Evolutionary conservation across 2,113 vertebrate genomes (phyloP), one percentile per base, ranked within the genome.

Genomic region (Chloropsis cyanopogon): DNA sequence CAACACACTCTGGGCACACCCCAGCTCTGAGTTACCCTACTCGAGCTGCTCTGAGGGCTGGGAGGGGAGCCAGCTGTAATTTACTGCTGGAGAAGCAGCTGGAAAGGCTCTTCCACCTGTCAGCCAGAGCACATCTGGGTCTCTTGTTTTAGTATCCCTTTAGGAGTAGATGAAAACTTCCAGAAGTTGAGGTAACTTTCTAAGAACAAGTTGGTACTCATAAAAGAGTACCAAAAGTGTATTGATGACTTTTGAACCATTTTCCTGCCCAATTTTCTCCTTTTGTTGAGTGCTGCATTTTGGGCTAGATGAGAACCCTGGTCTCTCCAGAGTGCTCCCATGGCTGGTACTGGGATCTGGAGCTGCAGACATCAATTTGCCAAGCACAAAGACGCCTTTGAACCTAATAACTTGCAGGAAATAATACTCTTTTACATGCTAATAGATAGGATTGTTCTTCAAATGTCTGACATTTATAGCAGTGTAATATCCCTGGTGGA

Each of bases 391-490:
- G 76, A 71, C 5, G 76, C 69, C 82, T 90, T 63, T 88, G 93
- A 93, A 91, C 69, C 64, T 75, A 59, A 60, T 59, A 90, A 88
- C 86, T 81, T 86, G 70, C 75, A 91, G 84, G 89, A 78, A 95
- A 94, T 89, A 81, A 81, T 85, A 47, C 46, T 82, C 87, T 92
- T 92, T 94, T 85, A 53, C 87, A 85, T 94, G 84, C 66, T 93
- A 96, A 95, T 95, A 87, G 87, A 68, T 66, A 50, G 35, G 44
- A 92, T 95, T 94, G 89, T 97, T 95, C 86, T 93, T 88, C 83
- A 92, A 77, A 86, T n/a, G 72, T 41, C 80, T 95, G 94, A 92
- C 92, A 81, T 93, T 92, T 93, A 82, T 29, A 87, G 89, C 93
- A 92, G 80, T 73, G 28, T 57, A 73, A 81, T 77, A 66, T 82